phyloP scores from a whole-genome alignment of 30 jellyfish, hydroid and myxozoan species.

The Cassiopea andromeda region DNA sequence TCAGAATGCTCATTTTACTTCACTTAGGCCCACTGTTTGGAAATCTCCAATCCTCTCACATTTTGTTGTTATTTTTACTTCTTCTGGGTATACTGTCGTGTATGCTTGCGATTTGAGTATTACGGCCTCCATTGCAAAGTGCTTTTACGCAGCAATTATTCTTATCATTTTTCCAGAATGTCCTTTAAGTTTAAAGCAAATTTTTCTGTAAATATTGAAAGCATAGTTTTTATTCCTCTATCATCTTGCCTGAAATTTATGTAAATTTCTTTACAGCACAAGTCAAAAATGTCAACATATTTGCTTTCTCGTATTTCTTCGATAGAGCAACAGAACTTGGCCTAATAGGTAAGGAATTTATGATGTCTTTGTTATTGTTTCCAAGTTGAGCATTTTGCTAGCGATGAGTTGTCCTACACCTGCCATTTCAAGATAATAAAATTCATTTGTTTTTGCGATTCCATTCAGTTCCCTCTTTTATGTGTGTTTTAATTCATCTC shows the following conservation, averaged over 20 bases:
- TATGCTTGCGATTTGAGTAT: neutral
- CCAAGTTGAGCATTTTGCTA: neutral
- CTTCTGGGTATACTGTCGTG: neutral
- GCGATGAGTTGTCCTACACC: neutral
- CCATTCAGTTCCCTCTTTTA: neutral
- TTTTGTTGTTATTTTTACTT: too few relatives aligned
- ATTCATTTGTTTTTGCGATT: too few relatives aligned
- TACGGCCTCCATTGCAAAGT: too few relatives aligned
- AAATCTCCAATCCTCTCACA: too few relatives aligned
- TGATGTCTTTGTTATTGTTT: neutral
- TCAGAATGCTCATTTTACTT: too few relatives aligned
- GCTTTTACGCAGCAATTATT: too few relatives aligned
- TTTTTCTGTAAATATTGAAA: too few relatives aligned
- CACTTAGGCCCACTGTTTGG: too few relatives aligned
- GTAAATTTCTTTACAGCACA: conserved; percentile 13
- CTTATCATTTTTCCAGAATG: too few relatives aligned
- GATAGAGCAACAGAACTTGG: conserved; percentile 79
- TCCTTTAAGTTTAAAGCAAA: too few relatives aligned
- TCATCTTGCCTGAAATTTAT: too few relatives aligned
- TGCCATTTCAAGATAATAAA: neutral
- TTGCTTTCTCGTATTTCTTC: conserved; percentile 70
- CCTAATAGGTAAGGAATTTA: conserved; percentile 53
- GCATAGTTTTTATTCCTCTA: too few relatives aligned
- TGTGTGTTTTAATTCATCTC: neutral
- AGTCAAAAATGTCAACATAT: conserved; percentile 45